Base-by-base conservation (phyloP, 1,140 invertebrate genomes). In the Formica exsecta region DNA sequence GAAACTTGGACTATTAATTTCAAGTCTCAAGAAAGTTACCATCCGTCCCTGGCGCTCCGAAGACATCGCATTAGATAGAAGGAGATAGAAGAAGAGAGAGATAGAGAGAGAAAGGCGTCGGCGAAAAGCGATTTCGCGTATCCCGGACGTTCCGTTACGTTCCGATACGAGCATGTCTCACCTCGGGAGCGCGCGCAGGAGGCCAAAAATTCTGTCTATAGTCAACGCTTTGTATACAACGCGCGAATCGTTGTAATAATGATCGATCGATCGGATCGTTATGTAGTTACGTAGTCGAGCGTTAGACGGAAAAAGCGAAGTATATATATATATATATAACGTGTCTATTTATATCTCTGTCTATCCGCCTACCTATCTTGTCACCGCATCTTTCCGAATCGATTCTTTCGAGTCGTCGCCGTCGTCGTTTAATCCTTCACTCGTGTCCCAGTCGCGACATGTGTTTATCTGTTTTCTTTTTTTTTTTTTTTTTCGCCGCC, bases 201-300 rank as follows among this genome's bases (percentile, higher is more conserved):
- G 86, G 86, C 86, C 86, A 87, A 87, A 87, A 84, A 85, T 85
- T 85, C 38, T 66, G 59, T 83, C 79, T 32, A 71, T 74, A 64
- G 44, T 64, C 29, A 7, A 13, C 80, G 79, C 86, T 85, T 85
- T 85, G 61, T 64, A 85, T 19, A 66, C 80, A 59, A 25, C 25
- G 81, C 81, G 48, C 62, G 38, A 36, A 80, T 70, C 48, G 65
- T 74, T 61, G 68, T 74, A 61, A 73, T 61, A 51, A 51, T 51
- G 16, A 36, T 32, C 38, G 54, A 83, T 73, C 68, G 66, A 73
- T 73, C 68, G 54, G 41, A 62, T 73, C 79, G 79, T 61, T 83
- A 61, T 74, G 79, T 83, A 83, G 79, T 83, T 83, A 74, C 79
- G 38, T 83, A 74, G 68, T 62, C 38, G 54, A 83, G n/a, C 68